phyloP scores from a whole-genome alignment of 1,140 invertebrate genomes.

The Formica exsecta region DNA sequence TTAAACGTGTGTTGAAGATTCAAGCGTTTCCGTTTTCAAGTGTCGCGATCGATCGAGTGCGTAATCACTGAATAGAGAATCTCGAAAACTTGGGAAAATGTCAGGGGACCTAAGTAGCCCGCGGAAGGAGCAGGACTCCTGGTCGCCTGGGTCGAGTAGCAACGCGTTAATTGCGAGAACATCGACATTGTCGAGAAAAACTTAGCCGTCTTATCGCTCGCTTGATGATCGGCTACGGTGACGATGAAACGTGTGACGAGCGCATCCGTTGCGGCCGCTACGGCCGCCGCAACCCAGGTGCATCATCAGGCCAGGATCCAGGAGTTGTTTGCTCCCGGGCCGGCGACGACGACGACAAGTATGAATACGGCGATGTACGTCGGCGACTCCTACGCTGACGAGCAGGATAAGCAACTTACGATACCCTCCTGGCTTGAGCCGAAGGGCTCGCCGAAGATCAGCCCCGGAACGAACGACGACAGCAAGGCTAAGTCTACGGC shows the following conservation, averaged over 20 bases:
- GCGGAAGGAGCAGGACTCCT: constrained; percentile 71
- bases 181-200: constrained; percentile 70
- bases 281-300: constrained; percentile 74
- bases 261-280: constrained; percentile 76
- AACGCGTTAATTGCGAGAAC: constrained; percentile 25
- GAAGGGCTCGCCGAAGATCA: constrained; percentile 65
- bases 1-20: constrained; percentile 16
- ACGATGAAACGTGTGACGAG: constrained; percentile 80
- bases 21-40: constrained; percentile 13
- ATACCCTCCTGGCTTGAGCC: constrained; percentile 70
- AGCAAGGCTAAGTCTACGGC: constrained; percentile 79
- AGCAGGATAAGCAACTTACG: constrained; percentile 70
- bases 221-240: constrained; percentile 58
- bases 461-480: constrained; percentile 56
- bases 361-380: constrained; percentile 40
- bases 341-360: constrained; percentile 28
- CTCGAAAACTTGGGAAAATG: constrained; percentile 42
- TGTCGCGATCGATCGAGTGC: constrained; percentile 1
- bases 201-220: constrained; percentile 51
- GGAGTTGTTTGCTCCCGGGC: constrained; percentile 59
- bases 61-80: background rate
- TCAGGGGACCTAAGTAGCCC: constrained; percentile 40
- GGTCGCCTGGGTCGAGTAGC: constrained; percentile 51
- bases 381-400: constrained; percentile 58
- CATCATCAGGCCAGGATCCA: constrained; percentile 70